Evolutionary conservation across 2,888 invertebrate species (phyloP), one percentile per base, ranked within the genome.

Genomic region (Siphlonurus alternatus): DNA sequence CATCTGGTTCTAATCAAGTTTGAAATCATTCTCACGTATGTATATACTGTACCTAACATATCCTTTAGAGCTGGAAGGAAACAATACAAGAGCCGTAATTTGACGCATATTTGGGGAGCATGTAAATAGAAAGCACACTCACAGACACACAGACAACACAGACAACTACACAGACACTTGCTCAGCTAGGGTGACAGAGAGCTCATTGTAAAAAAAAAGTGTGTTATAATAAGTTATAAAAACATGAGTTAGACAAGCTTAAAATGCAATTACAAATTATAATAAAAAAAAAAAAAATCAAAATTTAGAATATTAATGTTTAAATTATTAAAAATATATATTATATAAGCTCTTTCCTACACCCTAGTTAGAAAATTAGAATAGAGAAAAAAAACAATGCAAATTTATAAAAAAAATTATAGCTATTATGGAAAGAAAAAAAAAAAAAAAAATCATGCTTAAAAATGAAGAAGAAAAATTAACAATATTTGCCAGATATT

Each of bases 11-110:
- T n/a, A n/a, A n/a, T n/a, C n/a, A n/a, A n/a, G n/a, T n/a, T n/a
- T n/a, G n/a, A n/a, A n/a, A n/a, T n/a, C n/a, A n/a, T n/a, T n/a
- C n/a, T n/a, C n/a, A n/a, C n/a, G n/a, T n/a, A 56, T 56, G n/a
- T 53, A 54, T 25, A 65, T 65, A 65, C 65, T 65, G 65, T 65
- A 65, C 65, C 65, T 65, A 65, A 65, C 65, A 65, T 65, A 62
- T 65, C 65, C 65, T 65, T 65, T 62, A 65, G 61, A 62, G 65
- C 65, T 65, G 65, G 59, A 61, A 64, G 53, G 24, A 64, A 63
- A 56, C 38, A 38, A 38, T 38, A 38, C 38, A 38, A 38, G 38
- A 38, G 38, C 38, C 38, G 38, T 38, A 38, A 38, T 38, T 10
- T 38, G 38, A 38, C 15, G 38, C 15, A 38, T 38, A 38, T 38